Evolutionary conservation across 2,888 invertebrate species (phyloP).

Genomic region (Mythimna loreyi): DNA sequence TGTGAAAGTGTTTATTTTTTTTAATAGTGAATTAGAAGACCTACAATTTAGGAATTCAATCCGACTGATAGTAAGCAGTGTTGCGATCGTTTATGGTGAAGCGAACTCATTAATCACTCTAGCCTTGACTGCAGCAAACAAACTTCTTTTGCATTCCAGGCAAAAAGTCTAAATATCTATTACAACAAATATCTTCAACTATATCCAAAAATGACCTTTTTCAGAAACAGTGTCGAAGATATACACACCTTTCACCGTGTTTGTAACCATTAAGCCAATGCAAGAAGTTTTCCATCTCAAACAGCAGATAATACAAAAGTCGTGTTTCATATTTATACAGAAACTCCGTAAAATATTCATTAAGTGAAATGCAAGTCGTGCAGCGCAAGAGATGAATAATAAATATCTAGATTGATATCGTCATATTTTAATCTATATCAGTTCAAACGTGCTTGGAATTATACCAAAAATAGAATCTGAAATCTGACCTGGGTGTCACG

Average conservation of each 20-base stretch:
- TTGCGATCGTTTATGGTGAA: no score
- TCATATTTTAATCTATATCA: slow-evolving; percentile 82
- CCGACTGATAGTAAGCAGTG: no score
- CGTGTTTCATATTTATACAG: slow-evolving; percentile 71
- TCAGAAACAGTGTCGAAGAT: neutral
- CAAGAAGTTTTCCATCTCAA: slow-evolving; percentile 29
- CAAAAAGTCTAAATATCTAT: no score
- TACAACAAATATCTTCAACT: neutral
- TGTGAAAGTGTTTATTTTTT: no score
- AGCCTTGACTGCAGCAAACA: no score
- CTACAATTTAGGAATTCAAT: no score
- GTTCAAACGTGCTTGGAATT: slow-evolving; percentile 80
- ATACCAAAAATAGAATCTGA: slow-evolving; percentile 47
- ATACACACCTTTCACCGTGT: neutral
- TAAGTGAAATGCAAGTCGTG: slow-evolving; percentile 85
- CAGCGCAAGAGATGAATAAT: slow-evolving; percentile 77
- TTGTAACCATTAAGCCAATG: slow-evolving; percentile 8
- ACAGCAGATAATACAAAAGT: slow-evolving; percentile 59
- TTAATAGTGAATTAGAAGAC: no score
- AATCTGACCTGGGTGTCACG: slow-evolving; percentile 47
- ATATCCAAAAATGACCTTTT: neutral
- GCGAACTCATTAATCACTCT: no score
- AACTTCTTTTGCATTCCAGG: no score
- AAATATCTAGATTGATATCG: slow-evolving; percentile 81
- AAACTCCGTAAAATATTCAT: slow-evolving; percentile 82